Evolutionary conservation across 2,888 invertebrate species (phyloP).

Genomic region (Dasypolia templi): DNA sequence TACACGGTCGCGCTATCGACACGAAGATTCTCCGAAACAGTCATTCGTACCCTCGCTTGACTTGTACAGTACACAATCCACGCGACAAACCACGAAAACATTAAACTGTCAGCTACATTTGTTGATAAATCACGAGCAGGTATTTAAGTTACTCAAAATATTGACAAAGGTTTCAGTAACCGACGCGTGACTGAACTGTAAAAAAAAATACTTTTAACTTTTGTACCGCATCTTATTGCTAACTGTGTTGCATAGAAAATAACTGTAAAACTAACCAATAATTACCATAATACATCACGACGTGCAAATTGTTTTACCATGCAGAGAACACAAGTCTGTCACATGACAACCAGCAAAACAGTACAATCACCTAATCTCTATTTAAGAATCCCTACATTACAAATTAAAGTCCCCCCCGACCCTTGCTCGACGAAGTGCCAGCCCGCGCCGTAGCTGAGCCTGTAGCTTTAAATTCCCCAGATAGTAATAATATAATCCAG

Average conservation of each 20-base stretch:
- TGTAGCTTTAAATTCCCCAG: no score
- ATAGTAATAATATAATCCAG: no score
- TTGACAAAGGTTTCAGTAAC: constrained; percentile 7
- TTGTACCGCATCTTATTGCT: neutral
- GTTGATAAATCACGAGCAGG: constrained; percentile 31
- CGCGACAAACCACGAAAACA: constrained; percentile 45
- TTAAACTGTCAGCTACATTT: constrained; percentile 17
- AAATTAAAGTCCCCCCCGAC: no score
- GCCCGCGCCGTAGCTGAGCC: no score
- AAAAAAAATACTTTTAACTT: no score
- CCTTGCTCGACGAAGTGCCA: no score
- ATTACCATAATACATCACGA: neutral
- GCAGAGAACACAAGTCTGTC: neutral
- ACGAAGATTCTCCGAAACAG: neutral
- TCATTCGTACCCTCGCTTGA: neutral
- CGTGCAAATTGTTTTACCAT: constrained; percentile 4
- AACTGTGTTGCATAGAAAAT: neutral
- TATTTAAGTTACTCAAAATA: constrained; percentile 28
- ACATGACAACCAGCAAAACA: neutral
- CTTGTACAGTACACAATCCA: constrained; percentile 35
- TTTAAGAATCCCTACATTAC: no score
- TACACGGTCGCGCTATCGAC: neutral
- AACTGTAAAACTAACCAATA: neutral
- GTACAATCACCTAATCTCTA: neutral
- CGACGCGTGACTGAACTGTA: constrained; percentile 1